phyloP scores from a whole-genome alignment of 2,113 vertebrate genomes.

The Phaetusa simplex region DNA sequence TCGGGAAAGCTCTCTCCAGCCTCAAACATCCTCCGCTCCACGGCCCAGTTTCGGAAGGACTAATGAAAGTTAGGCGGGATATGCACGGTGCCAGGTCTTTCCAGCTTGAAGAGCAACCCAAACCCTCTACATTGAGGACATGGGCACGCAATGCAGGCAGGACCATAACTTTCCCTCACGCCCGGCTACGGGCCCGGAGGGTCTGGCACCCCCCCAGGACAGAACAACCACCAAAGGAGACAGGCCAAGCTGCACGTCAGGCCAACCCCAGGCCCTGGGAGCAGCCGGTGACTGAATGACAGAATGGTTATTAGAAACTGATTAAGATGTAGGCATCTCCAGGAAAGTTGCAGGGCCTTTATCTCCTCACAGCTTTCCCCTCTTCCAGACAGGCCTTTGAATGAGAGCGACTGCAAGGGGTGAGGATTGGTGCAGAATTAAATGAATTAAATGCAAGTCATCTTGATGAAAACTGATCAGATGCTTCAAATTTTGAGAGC shows the following conservation, averaged over 20 bases:
- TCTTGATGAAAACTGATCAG: not conserved
- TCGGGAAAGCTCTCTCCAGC: not conserved
- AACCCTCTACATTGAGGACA: rapidly evolving
- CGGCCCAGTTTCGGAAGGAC: not conserved
- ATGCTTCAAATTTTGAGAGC: not conserved
- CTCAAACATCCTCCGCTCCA: not conserved
- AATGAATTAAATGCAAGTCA: not conserved
- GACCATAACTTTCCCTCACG: not conserved
- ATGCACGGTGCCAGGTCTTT: not conserved
- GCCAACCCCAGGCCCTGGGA: not conserved
- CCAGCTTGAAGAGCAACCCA: not conserved
- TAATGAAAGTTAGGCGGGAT: not conserved
- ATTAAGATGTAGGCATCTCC: not conserved
- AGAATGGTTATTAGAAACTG: not conserved
- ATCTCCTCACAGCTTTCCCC: not conserved
- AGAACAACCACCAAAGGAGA: not conserved
- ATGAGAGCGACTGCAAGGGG: not conserved
- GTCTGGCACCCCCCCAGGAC: not conserved
- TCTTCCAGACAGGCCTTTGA: not conserved
- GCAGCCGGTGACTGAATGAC: not conserved
- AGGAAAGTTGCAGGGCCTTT: not conserved
- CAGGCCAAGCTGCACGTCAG: not conserved
- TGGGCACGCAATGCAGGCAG: not conserved
- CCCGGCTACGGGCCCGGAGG: not conserved
- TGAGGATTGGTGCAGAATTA: not conserved